These are phyloP conservation scores for Lasiurus borealis DNA, from an alignment of 2,113 vertebrate species.

Conservation along the genomic window DNA sequence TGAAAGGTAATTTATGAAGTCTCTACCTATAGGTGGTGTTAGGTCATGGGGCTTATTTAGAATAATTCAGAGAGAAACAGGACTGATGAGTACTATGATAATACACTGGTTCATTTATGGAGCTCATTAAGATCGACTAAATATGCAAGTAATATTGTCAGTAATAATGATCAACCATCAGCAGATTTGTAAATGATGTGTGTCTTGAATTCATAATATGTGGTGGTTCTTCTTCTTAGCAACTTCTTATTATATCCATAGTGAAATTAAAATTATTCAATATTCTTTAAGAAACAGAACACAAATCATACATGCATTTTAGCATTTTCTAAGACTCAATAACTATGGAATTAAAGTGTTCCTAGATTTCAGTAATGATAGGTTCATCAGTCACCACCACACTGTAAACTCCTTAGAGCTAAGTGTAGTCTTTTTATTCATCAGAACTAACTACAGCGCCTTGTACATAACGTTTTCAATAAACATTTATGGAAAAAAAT, in stretches of 20 bases:
- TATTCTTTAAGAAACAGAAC: conserved; percentile 14
- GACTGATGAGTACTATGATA: conserved; percentile 18
- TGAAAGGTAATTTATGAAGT: conserved; percentile 31
- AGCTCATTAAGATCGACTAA: conserved; percentile 27
- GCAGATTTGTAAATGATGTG: conserved; percentile 28
- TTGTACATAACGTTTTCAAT: background rate
- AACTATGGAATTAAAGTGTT: background rate
- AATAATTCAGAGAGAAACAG: conserved; percentile 55
- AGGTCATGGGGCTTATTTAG: conserved; percentile 6
- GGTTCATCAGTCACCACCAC: background rate
- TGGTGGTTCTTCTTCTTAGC: conserved; percentile 6
- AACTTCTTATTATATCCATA: background rate
- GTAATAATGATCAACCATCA: background rate
- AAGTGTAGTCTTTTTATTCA: background rate
- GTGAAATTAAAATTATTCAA: background rate
- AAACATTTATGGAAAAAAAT: conserved; percentile 26
- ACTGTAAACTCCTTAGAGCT: background rate
- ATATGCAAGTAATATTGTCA: conserved; percentile 16
- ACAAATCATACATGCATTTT: conserved; percentile 18
- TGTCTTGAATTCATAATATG: conserved; percentile 13
- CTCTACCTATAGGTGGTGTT: background rate
- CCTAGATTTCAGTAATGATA: background rate
- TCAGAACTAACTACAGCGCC: background rate
- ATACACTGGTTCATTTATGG: background rate
- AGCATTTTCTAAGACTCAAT: background rate